Evolutionary conservation across 1,140 invertebrate species (phyloP), one percentile per base, ranked within the genome.

Genomic region (Drosophila tropicalis): DNA sequence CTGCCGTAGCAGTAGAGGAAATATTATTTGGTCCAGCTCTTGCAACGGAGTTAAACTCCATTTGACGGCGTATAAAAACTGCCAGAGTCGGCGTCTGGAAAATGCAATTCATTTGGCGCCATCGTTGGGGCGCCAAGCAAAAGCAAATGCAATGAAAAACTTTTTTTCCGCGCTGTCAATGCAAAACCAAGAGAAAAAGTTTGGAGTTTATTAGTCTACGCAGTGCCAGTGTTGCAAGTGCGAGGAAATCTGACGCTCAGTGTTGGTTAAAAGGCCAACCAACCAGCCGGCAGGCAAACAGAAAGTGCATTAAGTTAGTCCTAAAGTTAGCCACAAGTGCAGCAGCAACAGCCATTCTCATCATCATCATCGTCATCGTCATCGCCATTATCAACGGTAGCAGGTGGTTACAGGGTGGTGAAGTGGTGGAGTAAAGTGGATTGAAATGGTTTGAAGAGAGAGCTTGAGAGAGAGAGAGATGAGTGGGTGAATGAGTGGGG

Each of bases 91-190:
- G 44, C 44, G 44, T 51, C 44, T 51, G 44, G 17, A 65, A 89
- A 89, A 73, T 89, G 76, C 85, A 87, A 87, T 89, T 87, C 83
- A 87, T 87, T 87, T 87, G 83, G 83, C 84, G 79, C 79, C 79
- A 72, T 58, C 67, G 70, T 57, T 70, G 5, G 7, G 34, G 34
- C 67, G 66, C 82, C 62, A 57, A 56, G 64, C 34, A 54, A 55
- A 36, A 56, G 79, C 62, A 65, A 67, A 72, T 61, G 77, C 82
- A 82, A 87, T 87, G 83, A 76, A 67, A 86, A 87, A 87, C 70
- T 83, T 69, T 67, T 69, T 63, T 68, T 29, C 6, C 0, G 5
- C 70, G 22, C 51, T 51, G 54, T 51, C 61, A 51, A 5, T 29
- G n/a, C 32, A 32, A 15, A 32, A 15, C 5, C 4, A 19, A 17